Evolutionary conservation across 2,113 vertebrate species (phyloP), one percentile per base, ranked within the genome.

Genomic region (Oryzias woworae): DNA sequence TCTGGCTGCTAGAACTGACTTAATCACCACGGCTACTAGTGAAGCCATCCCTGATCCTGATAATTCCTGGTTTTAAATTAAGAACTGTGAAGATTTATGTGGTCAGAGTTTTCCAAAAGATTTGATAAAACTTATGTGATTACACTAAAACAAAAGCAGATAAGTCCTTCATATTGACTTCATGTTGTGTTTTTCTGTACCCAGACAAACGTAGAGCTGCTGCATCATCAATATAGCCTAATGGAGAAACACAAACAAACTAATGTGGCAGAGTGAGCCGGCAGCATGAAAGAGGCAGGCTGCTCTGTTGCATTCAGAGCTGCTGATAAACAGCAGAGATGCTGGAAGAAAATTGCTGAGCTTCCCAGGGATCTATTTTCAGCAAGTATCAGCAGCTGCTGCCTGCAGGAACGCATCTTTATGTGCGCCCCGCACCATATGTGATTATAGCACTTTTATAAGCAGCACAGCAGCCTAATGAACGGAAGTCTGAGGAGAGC

Each of bases 361-460:
- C 89, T 68, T 86, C 94, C 80, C 78, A 91, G 91, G 93, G 93
- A 93, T 95, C 94, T 94, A 95, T 96, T 97, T 98, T 94, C 94
- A 96, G 95, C 95, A 93, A 92, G 92, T 92, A 95, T 96, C 95
- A 98, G 94, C 96, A 98, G 95, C 93, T 94, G 93, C 92, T 92
- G 93, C 92, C 94, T 92, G 92, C 89, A 92, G 93, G 93, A 94
- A 92, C 89, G 82, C 91, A 93, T 94, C 93, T 94, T 94, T 90
- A 93, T 92, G 88, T 92, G 89, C 42, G 92, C 90, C 89, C 93
- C 91, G 86, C 91, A 90, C 94, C 95, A 94, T 94, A 94, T 96
- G 95, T 93, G 95, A 96, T 95, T 93, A 94, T 92, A 92, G 89
- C 90, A 90, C 90, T 83, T 88, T 92, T 93, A 93, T 91, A 92